A percentile compares a stretch with the other conserved stretches of the same genome.
Conservation (phyloP, 2,797 vertebrate species). For the Alca torda region DNA sequence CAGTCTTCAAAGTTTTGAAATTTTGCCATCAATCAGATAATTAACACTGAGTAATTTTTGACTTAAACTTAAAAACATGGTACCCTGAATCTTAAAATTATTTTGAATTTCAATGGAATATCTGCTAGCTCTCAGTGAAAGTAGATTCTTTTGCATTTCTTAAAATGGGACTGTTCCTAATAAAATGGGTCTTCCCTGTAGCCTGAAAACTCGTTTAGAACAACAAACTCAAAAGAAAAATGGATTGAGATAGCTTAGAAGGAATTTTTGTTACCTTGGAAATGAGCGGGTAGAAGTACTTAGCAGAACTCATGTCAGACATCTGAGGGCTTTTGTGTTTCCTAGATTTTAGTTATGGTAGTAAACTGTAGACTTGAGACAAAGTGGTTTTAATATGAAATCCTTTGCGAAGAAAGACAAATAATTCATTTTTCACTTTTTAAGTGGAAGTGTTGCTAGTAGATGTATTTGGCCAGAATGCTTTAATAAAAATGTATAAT, state of each 20-base stretch:
- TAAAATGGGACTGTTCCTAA: neutral
- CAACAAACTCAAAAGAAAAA: neutral
- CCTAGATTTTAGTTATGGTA: neutral
- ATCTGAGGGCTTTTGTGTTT: constrained; percentile 8
- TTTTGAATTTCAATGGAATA: neutral
- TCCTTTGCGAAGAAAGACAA: neutral
- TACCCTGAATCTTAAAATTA: neutral
- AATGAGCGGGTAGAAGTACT: neutral
- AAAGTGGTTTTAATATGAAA: neutral
- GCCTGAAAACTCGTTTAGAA: neutral
- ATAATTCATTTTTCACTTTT: neutral
- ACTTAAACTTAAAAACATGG: neutral
- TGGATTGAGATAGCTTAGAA: neutral
- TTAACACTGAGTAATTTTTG: neutral
- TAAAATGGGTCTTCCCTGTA: neutral
- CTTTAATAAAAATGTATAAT: neutral
- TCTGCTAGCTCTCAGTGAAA: neutral
- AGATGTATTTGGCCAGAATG: neutral
- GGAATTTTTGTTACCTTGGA: neutral
- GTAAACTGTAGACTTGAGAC: neutral
- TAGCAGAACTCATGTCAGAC: neutral
- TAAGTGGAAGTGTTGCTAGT: neutral
- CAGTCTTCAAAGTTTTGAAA: neutral
- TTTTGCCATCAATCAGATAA: neutral
- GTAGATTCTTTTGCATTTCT: neutral